phyloP scores from a whole-genome alignment of 1,140 invertebrate species.

The Listronotus oregonensis region DNA sequence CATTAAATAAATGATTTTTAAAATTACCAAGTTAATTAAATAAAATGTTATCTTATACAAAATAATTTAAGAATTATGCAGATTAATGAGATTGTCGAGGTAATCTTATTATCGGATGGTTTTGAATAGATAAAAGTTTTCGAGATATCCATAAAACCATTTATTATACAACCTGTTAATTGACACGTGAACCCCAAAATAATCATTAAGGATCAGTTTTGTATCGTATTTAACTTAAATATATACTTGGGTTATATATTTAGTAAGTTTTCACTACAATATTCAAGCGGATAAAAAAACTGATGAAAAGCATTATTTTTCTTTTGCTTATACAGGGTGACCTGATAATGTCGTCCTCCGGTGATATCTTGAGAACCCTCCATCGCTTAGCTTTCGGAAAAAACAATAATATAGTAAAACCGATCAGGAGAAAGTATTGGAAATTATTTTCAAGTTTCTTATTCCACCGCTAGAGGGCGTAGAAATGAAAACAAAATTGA shows the following conservation, averaged over 20 bases:
- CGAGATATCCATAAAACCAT: not conserved
- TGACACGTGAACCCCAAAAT: constrained; percentile 15
- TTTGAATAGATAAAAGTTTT: constrained; percentile 2
- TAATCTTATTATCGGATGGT: constrained; percentile 1
- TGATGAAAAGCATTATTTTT: no score
- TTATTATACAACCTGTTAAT: constrained; percentile 9
- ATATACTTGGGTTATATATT: not conserved
- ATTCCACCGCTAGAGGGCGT: no score
- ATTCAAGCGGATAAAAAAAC: no score
- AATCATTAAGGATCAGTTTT: constrained; percentile 1
- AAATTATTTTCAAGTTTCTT: no score
- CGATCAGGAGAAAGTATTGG: no score
- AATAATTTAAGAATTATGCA: constrained; percentile 10
- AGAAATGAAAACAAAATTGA: no score
- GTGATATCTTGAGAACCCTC: no score
- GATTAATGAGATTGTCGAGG: constrained; percentile 7
- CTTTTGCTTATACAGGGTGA: no score
- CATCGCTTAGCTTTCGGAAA: no score
- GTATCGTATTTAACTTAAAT: not conserved
- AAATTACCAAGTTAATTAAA: constrained; percentile 9
- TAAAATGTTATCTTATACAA: not conserved
- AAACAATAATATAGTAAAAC: no score
- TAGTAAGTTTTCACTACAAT: not conserved
- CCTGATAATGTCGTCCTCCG: no score
- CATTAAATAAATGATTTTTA: constrained; percentile 7